Conservation (phyloP, 2,113 vertebrate species). For the Sinocyclocheilus maitianheensis region DNA sequence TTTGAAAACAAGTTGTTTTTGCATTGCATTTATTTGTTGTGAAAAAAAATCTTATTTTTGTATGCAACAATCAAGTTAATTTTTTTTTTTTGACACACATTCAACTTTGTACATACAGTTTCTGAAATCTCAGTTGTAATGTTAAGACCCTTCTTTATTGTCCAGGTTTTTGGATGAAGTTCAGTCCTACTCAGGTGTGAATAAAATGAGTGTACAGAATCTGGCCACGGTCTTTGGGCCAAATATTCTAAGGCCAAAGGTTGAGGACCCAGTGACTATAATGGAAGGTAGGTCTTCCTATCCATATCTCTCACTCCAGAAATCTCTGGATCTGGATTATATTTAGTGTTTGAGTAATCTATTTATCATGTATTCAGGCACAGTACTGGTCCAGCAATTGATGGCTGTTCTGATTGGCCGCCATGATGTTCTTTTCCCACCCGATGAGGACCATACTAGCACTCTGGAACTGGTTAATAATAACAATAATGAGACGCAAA, state of each 20-base stretch:
- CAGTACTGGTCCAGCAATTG: slow-evolving; percentile 93
- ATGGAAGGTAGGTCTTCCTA: slow-evolving; percentile 86
- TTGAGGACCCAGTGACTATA: slow-evolving; percentile 94
- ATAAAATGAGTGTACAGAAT: slow-evolving; percentile 99
- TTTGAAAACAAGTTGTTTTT: no score
- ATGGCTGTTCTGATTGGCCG: slow-evolving; percentile 96
- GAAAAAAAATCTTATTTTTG: neutral
- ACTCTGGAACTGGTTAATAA: slow-evolving; percentile 81
- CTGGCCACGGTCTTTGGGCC: slow-evolving; percentile 95
- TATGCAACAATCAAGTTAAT: neutral
- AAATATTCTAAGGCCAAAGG: slow-evolving; percentile 92
- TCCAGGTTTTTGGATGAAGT: slow-evolving; percentile 96
- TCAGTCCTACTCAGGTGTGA: slow-evolving; percentile 92
- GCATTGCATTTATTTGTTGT: no score
- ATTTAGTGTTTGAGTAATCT: neutral
- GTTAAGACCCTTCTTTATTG: neutral
- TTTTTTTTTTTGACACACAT: neutral
- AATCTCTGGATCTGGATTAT: neutral
- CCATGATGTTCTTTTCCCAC: slow-evolving; percentile 86
- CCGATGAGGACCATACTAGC: slow-evolving; percentile 73
- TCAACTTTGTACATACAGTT: neutral
- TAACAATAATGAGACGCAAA: slow-evolving; percentile 81
- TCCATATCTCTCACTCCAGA: neutral
- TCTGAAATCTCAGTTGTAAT: neutral
- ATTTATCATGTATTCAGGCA: slow-evolving; percentile 75